These are phyloP conservation scores for Globodera rostochiensis DNA, from an alignment of 1,140 invertebrate species.

Conservation along the genomic window DNA sequence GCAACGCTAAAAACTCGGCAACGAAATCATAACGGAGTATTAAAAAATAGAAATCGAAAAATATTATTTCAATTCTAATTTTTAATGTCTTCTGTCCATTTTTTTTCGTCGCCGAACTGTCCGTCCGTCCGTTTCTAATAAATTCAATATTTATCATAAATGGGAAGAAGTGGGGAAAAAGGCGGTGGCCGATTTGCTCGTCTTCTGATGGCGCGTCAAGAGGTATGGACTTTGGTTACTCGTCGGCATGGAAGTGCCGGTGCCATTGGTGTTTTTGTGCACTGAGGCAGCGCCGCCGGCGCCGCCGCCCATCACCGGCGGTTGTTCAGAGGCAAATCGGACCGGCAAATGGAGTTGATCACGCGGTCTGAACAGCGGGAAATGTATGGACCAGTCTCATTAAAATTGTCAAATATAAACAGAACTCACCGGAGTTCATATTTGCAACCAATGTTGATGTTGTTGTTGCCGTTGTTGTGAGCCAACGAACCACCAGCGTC, in stretches of 20 bases:
- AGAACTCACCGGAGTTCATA: not conserved
- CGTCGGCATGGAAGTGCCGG: not conserved
- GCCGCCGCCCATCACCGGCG: not conserved
- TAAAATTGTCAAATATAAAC: not conserved
- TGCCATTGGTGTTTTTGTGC: not conserved
- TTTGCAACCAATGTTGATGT: not conserved
- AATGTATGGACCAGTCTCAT: not conserved
- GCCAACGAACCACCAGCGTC: not conserved
- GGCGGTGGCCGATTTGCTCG: not conserved
- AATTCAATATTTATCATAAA: not conserved
- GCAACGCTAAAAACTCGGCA: not conserved
- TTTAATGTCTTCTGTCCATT: not conserved
- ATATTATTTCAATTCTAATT: no score
- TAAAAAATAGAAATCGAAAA: no score
- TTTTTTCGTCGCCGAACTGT: no score
- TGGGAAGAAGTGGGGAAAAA: not conserved
- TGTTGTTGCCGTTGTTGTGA: not conserved
- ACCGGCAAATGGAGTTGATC: slow-evolving; percentile 15
- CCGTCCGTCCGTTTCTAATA: not conserved
- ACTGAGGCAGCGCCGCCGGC: not conserved
- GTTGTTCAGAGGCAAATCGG: slow-evolving; percentile 5
- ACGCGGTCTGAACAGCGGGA: not conserved
- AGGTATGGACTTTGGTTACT: not conserved
- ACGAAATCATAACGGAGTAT: not conserved
- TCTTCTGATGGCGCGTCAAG: slow-evolving; percentile 3